These are phyloP conservation scores for Sitophilus oryzae DNA, from an alignment of 1,140 invertebrate genomes.

Conservation along the genomic window DNA sequence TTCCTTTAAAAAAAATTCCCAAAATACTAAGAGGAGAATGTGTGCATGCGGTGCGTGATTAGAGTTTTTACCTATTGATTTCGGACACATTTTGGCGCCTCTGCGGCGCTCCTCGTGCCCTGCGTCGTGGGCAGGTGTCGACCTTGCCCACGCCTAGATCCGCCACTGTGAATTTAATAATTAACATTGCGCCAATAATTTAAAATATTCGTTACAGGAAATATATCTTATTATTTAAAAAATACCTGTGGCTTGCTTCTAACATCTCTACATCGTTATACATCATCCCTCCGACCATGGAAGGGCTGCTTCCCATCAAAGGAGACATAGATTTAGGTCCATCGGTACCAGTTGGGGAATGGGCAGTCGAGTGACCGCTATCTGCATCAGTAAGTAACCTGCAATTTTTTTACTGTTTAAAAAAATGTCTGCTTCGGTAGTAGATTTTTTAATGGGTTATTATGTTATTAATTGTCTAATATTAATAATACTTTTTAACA, in stretches of 20 bases:
- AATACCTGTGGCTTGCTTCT: slow-evolving; percentile 78
- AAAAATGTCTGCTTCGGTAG: neutral
- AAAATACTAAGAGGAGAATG: no score
- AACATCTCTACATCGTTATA: slow-evolving; percentile 78
- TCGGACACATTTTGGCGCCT: no score
- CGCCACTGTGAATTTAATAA: no score
- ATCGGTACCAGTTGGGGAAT: slow-evolving; percentile 68
- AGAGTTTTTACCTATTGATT: no score
- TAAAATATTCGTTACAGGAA: neutral
- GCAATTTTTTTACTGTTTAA: neutral
- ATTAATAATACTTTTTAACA: no score
- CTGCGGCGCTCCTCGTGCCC: no score
- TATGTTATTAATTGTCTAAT: no score
- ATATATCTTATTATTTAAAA: neutral
- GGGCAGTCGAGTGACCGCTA: slow-evolving; percentile 83
- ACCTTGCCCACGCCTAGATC: no score
- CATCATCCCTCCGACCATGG: slow-evolving; percentile 59
- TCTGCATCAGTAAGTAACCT: slow-evolving; percentile 70
- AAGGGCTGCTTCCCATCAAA: slow-evolving; percentile 45
- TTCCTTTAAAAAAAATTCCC: no score
- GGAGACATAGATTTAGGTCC: slow-evolving; percentile 79
- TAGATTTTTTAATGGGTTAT: neutral
- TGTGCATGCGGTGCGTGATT: no score
- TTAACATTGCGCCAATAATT: no score
- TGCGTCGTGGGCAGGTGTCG: no score